phyloP scores from a whole-genome alignment of 2,888 invertebrate genomes.

The Malthinus seriepunctatus region DNA sequence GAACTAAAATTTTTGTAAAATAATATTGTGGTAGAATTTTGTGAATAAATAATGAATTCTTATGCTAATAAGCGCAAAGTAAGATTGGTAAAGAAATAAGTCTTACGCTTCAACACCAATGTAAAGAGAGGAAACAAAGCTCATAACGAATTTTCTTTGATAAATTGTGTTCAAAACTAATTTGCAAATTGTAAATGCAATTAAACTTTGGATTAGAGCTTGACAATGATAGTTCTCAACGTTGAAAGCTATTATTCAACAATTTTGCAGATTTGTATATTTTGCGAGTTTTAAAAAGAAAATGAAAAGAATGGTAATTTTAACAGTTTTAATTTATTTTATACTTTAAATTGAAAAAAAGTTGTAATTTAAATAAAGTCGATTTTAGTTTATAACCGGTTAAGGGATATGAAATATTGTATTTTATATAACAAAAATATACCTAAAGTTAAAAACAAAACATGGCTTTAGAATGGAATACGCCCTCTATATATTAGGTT shows the following conservation, averaged over 20 bases:
- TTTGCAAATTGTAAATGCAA: conserved; percentile 21
- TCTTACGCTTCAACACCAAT: too few relatives aligned
- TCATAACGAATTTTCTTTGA: conserved; percentile 12
- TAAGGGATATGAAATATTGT: too few relatives aligned
- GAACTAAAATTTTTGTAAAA: too few relatives aligned
- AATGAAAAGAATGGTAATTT: not conserved
- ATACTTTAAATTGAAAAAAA: not conserved
- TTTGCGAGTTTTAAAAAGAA: not conserved
- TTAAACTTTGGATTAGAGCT: conserved; percentile 18
- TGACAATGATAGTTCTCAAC: conserved; percentile 20
- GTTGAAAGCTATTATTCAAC: conserved; percentile 18
- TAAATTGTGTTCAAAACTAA: conserved; percentile 18
- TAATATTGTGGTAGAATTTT: too few relatives aligned
- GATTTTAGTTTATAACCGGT: too few relatives aligned
- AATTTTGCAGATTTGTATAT: not conserved
- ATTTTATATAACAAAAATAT: not conserved
- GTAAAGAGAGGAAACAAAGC: not conserved
- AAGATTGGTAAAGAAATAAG: too few relatives aligned
- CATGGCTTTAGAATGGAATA: conserved; percentile 3
- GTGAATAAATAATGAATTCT: too few relatives aligned
- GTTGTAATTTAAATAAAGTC: not conserved
- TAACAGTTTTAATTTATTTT: not conserved
- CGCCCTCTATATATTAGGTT: conserved; percentile 7
- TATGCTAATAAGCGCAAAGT: too few relatives aligned
- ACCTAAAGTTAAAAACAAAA: conserved; percentile 2